phyloP scores from a whole-genome alignment of 2,797 vertebrate genomes.

The Thalassophryne amazonica region DNA sequence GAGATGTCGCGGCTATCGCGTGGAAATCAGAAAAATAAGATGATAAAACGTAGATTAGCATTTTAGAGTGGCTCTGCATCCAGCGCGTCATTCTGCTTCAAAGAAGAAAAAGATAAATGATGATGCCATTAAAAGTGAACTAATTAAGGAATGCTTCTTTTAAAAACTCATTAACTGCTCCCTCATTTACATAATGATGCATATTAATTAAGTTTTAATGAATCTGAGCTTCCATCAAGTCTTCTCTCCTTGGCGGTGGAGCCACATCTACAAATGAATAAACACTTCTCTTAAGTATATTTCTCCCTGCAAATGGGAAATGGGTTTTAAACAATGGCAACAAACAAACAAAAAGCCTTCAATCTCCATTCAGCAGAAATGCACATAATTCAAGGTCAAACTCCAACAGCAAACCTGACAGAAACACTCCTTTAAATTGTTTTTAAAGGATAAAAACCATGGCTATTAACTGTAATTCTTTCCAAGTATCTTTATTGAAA shows the following conservation, averaged over 20 bases:
- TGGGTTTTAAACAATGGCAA: slow-evolving; percentile 91
- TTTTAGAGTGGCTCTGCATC: slow-evolving; percentile 94
- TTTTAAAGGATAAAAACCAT: slow-evolving; percentile 10
- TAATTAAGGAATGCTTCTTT: slow-evolving; percentile 99
- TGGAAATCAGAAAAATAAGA: slow-evolving; percentile 87
- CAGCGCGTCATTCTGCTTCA: slow-evolving; percentile 97
- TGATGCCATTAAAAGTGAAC: slow-evolving; percentile 99
- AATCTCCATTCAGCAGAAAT: slow-evolving; percentile 69
- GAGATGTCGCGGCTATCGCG: slow-evolving; percentile 81
- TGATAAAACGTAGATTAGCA: slow-evolving; percentile 90
- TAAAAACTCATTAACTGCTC: slow-evolving; percentile 99
- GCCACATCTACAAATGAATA: slow-evolving; percentile 99
- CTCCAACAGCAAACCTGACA: slow-evolving; percentile 43
- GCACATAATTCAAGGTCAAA: slow-evolving; percentile 74
- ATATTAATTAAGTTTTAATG: slow-evolving; percentile 99
- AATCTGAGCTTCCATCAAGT: slow-evolving; percentile 99
- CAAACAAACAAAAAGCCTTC: slow-evolving; percentile 82
- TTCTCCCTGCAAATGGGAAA: slow-evolving; percentile 93
- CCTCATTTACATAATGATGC: slow-evolving; percentile 99
- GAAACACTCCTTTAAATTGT: slow-evolving; percentile 30
- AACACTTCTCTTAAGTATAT: slow-evolving; percentile 98
- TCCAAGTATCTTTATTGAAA: slow-evolving; percentile 36
- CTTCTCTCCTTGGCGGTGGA: slow-evolving; percentile 98
- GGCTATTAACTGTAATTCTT: slow-evolving; percentile 24
- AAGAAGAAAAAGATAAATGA: slow-evolving; percentile 99